These are phyloP conservation scores for Ectemnius cavifrons DNA, from an alignment of 2,888 invertebrate species.

Conservation along the genomic window DNA sequence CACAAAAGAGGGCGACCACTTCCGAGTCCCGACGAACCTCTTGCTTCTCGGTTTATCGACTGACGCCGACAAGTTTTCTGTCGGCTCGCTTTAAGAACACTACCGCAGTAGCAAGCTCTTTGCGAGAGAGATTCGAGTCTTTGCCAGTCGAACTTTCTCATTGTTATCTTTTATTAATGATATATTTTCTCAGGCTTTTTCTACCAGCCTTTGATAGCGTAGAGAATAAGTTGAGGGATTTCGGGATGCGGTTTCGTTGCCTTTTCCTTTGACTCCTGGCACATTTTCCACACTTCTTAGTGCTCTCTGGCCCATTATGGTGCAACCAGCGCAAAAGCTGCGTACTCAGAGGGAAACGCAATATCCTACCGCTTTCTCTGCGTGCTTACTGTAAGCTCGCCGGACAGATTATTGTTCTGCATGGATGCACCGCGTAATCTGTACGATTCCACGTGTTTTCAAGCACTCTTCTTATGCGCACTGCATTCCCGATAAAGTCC, in stretches of 20 bases:
- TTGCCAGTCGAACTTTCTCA: too few relatives aligned
- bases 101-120: constrained; percentile 32
- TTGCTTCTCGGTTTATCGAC: constrained; percentile 24
- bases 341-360: too few relatives aligned
- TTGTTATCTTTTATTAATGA: too few relatives aligned
- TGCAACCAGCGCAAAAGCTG: too few relatives aligned
- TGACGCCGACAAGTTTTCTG: constrained; percentile 33
- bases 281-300: too few relatives aligned
- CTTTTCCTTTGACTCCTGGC: too few relatives aligned
- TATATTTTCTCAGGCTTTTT: too few relatives aligned
- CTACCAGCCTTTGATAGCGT: too few relatives aligned
- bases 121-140: constrained; percentile 11
- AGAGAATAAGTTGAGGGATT: too few relatives aligned
- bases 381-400: neutral
- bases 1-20: constrained; percentile 5
- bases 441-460: constrained; percentile 3
- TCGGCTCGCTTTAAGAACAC: constrained; percentile 39
- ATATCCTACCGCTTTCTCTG: too few relatives aligned
- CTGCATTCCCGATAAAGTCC: neutral
- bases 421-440: constrained; percentile 28
- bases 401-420: constrained; percentile 42
- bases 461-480: neutral
- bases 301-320: too few relatives aligned
- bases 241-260: too few relatives aligned
- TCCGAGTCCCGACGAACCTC: constrained; percentile 16